A percentile compares a stretch with the other conserved stretches of the same genome.
Conservation (phyloP, 2,797 vertebrate species). For the Poeciliopsis presidionis region DNA sequence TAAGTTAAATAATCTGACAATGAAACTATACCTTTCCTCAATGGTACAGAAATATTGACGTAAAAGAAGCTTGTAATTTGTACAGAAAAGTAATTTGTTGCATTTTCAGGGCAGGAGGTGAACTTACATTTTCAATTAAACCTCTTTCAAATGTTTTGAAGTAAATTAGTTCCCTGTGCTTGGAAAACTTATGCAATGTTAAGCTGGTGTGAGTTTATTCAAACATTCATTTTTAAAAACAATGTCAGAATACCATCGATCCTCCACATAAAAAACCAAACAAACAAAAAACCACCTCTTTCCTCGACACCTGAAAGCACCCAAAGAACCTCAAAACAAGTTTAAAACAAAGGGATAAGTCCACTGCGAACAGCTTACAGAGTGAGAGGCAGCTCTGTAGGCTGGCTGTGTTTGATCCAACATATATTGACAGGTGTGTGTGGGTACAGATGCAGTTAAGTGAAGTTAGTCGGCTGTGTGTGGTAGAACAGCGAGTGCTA, state of each 20-base stretch:
- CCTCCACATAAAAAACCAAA: not conserved
- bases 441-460: slow-evolving; percentile 35
- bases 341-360: slow-evolving; percentile 17
- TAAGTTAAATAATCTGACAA: too few species aligned
- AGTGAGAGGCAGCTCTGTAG: slow-evolving; percentile 26
- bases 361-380: slow-evolving; percentile 10
- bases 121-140: too few species aligned
- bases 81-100: too few species aligned
- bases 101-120: too few species aligned
- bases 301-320: not conserved
- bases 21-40: too few species aligned
- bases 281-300: not conserved
- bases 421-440: slow-evolving; percentile 58
- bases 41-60: too few species aligned
- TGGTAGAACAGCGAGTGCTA: slow-evolving; percentile 46
- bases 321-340: not conserved
- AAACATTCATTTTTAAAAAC: not conserved
- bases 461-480: slow-evolving; percentile 38
- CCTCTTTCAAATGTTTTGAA: too few species aligned
- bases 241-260: not conserved
- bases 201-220: not conserved
- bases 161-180: not conserved
- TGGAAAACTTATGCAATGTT: not conserved
- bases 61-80: too few species aligned
- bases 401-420: slow-evolving; percentile 46